A percentile compares a stretch with the other conserved stretches of the same genome.
Evolutionary conservation across 2,113 vertebrate genomes (phyloP).

Genomic region (Myiozetetes cayanensis): DNA sequence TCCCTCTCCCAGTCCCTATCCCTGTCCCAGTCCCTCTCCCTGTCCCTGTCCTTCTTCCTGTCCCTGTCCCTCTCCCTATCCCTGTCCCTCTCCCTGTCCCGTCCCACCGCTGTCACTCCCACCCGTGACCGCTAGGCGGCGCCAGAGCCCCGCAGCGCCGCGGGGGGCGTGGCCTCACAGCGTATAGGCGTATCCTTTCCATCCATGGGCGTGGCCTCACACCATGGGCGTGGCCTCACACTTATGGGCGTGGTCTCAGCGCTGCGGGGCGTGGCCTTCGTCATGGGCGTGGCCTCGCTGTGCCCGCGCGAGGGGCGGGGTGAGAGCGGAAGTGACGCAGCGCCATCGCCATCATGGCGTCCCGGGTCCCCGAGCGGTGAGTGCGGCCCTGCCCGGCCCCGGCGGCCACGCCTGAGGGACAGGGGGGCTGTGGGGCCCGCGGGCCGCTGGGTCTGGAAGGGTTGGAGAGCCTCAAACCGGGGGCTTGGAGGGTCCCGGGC

Average conservation of each 20-base stretch:
- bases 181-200: fast-evolving
- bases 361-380: conserved; percentile 58
- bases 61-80: no score
- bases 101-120: background rate
- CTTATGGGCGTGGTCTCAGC: background rate
- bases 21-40: no score
- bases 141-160: background rate
- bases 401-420: background rate
- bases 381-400: background rate
- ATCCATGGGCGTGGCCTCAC: fast-evolving
- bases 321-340: background rate
- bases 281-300: background rate
- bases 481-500: background rate
- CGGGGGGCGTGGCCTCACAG: fast-evolving
- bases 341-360: background rate
- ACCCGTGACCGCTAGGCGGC: background rate
- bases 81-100: no score
- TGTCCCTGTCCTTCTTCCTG: no score
- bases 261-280: fast-evolving
- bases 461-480: background rate
- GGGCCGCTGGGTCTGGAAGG: no score
- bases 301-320: no score
- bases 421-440: no score
- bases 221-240: fast-evolving
- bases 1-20: no score